Evolutionary conservation across 2,797 vertebrate genomes (phyloP).

Genomic region (Macropus fuliginosus): DNA sequence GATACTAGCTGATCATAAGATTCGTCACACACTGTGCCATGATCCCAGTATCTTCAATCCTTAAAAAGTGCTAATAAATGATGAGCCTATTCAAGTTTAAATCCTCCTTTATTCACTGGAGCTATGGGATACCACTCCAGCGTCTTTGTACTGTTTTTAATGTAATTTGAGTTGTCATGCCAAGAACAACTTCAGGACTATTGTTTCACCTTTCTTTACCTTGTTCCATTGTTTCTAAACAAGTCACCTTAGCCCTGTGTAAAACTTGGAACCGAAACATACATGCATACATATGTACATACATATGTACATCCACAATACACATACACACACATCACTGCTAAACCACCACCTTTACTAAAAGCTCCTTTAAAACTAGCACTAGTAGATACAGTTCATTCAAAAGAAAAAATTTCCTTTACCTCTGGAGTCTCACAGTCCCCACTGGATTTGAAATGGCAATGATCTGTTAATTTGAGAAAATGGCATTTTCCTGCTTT

Average conservation of each 20-base stretch:
- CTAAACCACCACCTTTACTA: conserved; percentile 63
- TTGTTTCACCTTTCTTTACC: conserved; percentile 10
- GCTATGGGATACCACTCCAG: background rate
- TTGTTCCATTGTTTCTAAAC: conserved; percentile 40
- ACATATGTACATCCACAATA: background rate
- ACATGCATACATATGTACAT: background rate
- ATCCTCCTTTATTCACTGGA: conserved; percentile 8
- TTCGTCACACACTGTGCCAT: background rate
- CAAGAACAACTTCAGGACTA: background rate
- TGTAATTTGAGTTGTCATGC: conserved; percentile 37
- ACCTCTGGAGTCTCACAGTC: conserved; percentile 59
- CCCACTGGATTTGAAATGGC: conserved; percentile 66
- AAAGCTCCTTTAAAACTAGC: conserved; percentile 48
- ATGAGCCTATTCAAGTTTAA: conserved; percentile 29
- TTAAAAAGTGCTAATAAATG: conserved; percentile 10
- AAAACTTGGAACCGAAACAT: background rate
- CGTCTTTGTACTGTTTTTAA: background rate
- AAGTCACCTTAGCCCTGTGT: background rate
- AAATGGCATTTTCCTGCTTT: conserved; percentile 72
- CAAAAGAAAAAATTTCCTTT: conserved; percentile 72
- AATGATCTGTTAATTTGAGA: conserved; percentile 68
- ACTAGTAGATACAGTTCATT: conserved; percentile 68
- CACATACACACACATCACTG: background rate
- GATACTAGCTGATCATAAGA: background rate
- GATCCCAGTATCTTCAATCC: background rate